Conservation (phyloP, 2,888 invertebrate species). For the Junonia oenone region DNA sequence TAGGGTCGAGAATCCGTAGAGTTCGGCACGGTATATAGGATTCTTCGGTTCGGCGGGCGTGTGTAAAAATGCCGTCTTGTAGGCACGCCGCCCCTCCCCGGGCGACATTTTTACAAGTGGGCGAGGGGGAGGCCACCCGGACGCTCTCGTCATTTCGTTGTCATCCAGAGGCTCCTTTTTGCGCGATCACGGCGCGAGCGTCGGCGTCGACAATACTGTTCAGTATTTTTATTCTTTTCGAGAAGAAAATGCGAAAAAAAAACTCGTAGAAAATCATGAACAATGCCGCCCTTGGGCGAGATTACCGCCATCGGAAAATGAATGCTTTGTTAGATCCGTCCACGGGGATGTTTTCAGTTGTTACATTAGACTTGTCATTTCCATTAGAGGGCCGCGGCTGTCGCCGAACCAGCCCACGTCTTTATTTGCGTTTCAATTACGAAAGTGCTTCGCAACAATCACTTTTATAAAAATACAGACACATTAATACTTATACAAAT, state of each 20-base stretch:
- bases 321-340: conserved; percentile 73
- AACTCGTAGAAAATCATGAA: conserved; percentile 69
- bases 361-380: conserved; percentile 73
- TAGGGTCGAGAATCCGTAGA: conserved; percentile 44
- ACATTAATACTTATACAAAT: conserved; percentile 18
- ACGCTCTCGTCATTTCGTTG: conserved; percentile 75
- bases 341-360: conserved; percentile 69
- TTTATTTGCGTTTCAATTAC: conserved; percentile 51
- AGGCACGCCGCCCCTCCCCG: conserved; percentile 65
- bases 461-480: conserved; percentile 18
- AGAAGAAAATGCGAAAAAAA: conserved; percentile 65
- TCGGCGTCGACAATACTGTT: conserved; percentile 75
- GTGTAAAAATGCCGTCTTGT: conserved; percentile 76
- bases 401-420: conserved; percentile 48
- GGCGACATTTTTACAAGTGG: conserved; percentile 65
- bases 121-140: conserved; percentile 58
- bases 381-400: conserved; percentile 59
- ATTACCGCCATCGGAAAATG: conserved; percentile 79
- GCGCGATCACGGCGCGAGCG: conserved; percentile 65
- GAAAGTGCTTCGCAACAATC: conserved; percentile 36
- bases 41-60: conserved; percentile 47
- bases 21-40: conserved; percentile 46
- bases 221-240: conserved; percentile 73
- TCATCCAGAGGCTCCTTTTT: conserved; percentile 72
- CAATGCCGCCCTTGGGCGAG: conserved; percentile 76